A percentile compares a stretch with the other conserved stretches of the same genome.
Evolutionary conservation across 2,797 vertebrate species (phyloP).

Genomic region (Todus mexicanus): DNA sequence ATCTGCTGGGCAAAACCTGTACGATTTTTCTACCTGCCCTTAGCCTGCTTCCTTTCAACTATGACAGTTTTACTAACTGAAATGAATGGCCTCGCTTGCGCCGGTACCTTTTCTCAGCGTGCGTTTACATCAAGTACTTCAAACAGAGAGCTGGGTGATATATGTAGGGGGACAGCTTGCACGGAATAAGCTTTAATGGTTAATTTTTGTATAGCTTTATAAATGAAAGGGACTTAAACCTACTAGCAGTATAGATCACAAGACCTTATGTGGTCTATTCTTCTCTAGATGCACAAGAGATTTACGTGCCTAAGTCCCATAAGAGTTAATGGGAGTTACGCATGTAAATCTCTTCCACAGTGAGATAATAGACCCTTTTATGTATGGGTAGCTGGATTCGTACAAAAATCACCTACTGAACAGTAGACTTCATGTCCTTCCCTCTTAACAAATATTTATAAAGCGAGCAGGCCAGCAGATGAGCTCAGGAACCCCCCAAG

Average conservation of each 20-base stretch:
- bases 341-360: conserved; percentile 61
- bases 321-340: conserved; percentile 61
- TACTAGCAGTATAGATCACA: conserved; percentile 40
- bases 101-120: conserved; percentile 64
- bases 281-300: conserved; percentile 54
- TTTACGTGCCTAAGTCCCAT: conserved; percentile 47
- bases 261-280: conserved; percentile 41
- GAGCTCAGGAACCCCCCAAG: conserved; percentile 21
- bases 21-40: conserved; percentile 70
- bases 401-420: conserved; percentile 60
- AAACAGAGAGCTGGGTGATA: conserved; percentile 60
- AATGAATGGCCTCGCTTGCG: conserved; percentile 76
- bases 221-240: conserved; percentile 53
- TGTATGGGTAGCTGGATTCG: conserved; percentile 54
- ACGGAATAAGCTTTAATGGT: conserved; percentile 49
- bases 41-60: conserved; percentile 73
- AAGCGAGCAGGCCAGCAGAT: conserved; percentile 23
- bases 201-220: conserved; percentile 53
- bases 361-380: conserved; percentile 63
- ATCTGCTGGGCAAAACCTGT: conserved; percentile 75
- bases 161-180: conserved; percentile 39
- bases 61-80: conserved; percentile 82
- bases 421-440: conserved; percentile 43
- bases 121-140: conserved; percentile 66
- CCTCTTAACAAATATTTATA: conserved; percentile 66